phyloP scores from a whole-genome alignment of 2,888 invertebrate genomes.

The Stramonita haemastoma region DNA sequence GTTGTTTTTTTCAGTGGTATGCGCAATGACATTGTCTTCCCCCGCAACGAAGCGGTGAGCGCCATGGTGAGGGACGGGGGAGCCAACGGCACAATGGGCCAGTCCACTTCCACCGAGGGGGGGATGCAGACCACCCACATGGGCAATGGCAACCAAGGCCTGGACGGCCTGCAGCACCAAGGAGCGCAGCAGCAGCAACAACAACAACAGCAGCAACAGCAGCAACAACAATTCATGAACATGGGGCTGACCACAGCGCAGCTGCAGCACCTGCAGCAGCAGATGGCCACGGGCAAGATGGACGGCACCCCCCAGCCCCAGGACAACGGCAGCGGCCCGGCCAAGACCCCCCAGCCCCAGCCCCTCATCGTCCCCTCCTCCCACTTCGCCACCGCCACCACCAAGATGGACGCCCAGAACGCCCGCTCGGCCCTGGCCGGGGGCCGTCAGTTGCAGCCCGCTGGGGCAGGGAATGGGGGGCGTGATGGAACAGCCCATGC shows the following conservation, averaged over 20 bases:
- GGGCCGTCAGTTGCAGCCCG: constrained; percentile 37
- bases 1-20: constrained; percentile 35
- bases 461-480: constrained; percentile 17
- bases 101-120: constrained; percentile 46
- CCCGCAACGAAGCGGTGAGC: constrained; percentile 45
- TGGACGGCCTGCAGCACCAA: constrained; percentile 33
- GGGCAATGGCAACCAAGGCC: constrained; percentile 45
- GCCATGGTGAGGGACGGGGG: constrained; percentile 40
- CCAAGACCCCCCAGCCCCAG: constrained; percentile 30
- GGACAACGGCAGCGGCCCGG: constrained; percentile 28
- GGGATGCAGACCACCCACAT: constrained; percentile 44
- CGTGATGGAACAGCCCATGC: constrained; percentile 49
- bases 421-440: constrained; percentile 36
- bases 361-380: constrained; percentile 39
- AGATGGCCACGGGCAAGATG: constrained; percentile 32
- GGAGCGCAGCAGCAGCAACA: constrained; percentile 39
- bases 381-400: constrained; percentile 26
- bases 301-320: constrained; percentile 30
- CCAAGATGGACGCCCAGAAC: constrained; percentile 30
- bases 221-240: constrained; percentile 37
- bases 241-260: constrained; percentile 45
- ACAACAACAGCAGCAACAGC: not conserved
- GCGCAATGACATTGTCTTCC: constrained; percentile 45
- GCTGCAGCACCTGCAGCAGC: constrained; percentile 39
- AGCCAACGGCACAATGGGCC: constrained; percentile 30